A percentile compares a stretch with the other conserved stretches of the same genome.
Evolutionary conservation across 2,888 invertebrate genomes (phyloP).

Genomic region (Chouioia cunea): DNA sequence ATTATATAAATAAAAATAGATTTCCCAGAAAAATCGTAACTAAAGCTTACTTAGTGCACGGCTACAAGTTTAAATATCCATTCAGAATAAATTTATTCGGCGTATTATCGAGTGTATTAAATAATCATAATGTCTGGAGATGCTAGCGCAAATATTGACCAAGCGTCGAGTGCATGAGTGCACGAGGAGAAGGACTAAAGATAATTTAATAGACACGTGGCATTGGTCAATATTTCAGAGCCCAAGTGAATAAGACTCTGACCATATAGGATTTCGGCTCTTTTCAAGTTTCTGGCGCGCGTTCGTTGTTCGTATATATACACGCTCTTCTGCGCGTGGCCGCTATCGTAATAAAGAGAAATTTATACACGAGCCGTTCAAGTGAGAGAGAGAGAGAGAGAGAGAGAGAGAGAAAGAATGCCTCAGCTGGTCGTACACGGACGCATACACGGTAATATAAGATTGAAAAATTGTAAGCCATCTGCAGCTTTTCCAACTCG

Average conservation of each 20-base stretch:
- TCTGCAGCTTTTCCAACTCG: slow-evolving; percentile 50
- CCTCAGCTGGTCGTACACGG: background rate
- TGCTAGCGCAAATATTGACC: slow-evolving; percentile 33
- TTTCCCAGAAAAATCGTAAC: no score
- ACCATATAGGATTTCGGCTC: slow-evolving; percentile 28
- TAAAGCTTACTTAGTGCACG: no score
- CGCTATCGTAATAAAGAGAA: slow-evolving; percentile 52
- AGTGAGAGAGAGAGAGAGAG: slow-evolving; percentile 44
- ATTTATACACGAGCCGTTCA: slow-evolving; percentile 48
- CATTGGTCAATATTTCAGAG: slow-evolving; percentile 25
- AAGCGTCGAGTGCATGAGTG: slow-evolving; percentile 3
- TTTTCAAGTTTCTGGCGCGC: slow-evolving; percentile 32
- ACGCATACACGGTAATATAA: slow-evolving; percentile 50
- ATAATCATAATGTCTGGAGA: slow-evolving; percentile 22
- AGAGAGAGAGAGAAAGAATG: slow-evolving; percentile 35
- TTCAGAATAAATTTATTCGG: no score
- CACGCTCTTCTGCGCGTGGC: slow-evolving; percentile 34
- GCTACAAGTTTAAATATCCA: no score
- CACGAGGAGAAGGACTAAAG: slow-evolving; percentile 9
- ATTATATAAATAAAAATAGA: no score
- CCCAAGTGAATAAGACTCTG: slow-evolving; percentile 9
- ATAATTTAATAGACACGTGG: slow-evolving; percentile 34
- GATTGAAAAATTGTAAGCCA: slow-evolving; percentile 53
- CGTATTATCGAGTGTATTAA: slow-evolving; percentile 5
- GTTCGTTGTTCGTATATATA: slow-evolving; percentile 37